Conservation (phyloP, 1,140 invertebrate genomes). For the Mactra quadrangularis region DNA sequence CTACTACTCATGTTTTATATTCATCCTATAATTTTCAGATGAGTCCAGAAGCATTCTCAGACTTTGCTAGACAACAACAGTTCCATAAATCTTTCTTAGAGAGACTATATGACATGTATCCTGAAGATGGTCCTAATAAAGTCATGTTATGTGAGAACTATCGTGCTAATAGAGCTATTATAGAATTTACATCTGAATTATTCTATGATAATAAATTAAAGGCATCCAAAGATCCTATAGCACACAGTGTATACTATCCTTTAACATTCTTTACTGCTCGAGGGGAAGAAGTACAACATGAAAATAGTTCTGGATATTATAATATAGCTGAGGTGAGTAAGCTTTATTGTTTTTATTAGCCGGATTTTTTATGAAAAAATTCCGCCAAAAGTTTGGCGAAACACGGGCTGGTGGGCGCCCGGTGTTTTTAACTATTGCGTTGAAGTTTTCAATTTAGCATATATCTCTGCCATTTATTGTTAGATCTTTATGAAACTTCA, state of each 20-base stretch:
- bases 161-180: constrained; percentile 92
- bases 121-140: constrained; percentile 90
- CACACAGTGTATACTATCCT: constrained; percentile 89
- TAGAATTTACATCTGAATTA: constrained; percentile 91
- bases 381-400: background rate
- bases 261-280: constrained; percentile 93
- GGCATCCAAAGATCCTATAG: constrained; percentile 88
- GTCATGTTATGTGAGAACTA: constrained; percentile 94
- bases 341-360: too few relatives aligned
- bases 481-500: too few relatives aligned
- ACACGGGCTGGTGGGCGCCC: too few relatives aligned
- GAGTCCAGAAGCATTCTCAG: constrained; percentile 91
- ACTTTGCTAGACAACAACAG: constrained; percentile 90
- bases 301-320: constrained; percentile 93
- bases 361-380: background rate
- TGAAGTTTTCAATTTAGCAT: too few relatives aligned
- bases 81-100: constrained; percentile 92
- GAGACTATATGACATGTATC: constrained; percentile 91
- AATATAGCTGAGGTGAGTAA: constrained; percentile 90
- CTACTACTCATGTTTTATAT: too few relatives aligned
- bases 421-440: too few relatives aligned
- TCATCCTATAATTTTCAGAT: constrained; percentile 84
- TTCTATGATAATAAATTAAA: constrained; percentile 92
- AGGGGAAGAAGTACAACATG: constrained; percentile 90
- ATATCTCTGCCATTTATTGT: too few relatives aligned